phyloP scores from a whole-genome alignment of 2,113 vertebrate genomes.

The Pygoscelis adeliae region DNA sequence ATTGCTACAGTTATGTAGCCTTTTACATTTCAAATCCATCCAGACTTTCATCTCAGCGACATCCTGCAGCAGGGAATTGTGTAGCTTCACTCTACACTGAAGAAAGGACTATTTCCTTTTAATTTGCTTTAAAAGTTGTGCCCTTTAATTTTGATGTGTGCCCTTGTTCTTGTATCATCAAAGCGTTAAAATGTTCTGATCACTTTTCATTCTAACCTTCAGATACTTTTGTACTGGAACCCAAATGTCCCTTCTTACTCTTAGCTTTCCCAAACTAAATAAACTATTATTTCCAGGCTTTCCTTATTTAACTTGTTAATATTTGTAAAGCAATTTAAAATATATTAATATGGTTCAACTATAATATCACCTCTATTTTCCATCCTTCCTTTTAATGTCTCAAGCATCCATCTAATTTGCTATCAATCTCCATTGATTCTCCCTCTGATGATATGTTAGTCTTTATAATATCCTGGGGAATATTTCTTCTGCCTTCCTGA shows the following conservation, averaged over 20 bases:
- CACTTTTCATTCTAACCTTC: slow-evolving; percentile 47
- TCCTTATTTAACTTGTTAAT: slow-evolving; percentile 40
- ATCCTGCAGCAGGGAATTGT: slow-evolving; percentile 55
- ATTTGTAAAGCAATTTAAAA: slow-evolving; percentile 64
- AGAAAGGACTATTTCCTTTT: slow-evolving; percentile 55
- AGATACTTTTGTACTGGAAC: neutral
- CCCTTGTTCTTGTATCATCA: slow-evolving; percentile 54
- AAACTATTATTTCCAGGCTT: slow-evolving; percentile 25
- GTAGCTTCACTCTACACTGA: neutral
- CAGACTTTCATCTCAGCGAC: slow-evolving; percentile 40
- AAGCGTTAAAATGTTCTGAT: slow-evolving; percentile 37
- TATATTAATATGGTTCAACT: slow-evolving; percentile 55
- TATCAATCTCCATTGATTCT: slow-evolving; percentile 64
- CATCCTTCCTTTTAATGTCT: slow-evolving; percentile 52
- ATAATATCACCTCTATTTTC: slow-evolving; percentile 44
- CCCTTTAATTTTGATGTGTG: slow-evolving; percentile 49
- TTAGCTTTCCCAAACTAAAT: slow-evolving; percentile 1
- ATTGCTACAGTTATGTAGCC: slow-evolving; percentile 15
- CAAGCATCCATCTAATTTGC: slow-evolving; percentile 55
- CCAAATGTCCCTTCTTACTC: neutral
- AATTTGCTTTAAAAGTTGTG: slow-evolving; percentile 57
- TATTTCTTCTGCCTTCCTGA: slow-evolving; percentile 51
- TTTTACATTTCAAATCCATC: slow-evolving; percentile 42
- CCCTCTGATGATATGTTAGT: slow-evolving; percentile 37
- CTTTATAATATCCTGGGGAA: slow-evolving; percentile 36